Evolutionary conservation across 2,888 invertebrate genomes (phyloP).

Genomic region (Sesia apiformis): DNA sequence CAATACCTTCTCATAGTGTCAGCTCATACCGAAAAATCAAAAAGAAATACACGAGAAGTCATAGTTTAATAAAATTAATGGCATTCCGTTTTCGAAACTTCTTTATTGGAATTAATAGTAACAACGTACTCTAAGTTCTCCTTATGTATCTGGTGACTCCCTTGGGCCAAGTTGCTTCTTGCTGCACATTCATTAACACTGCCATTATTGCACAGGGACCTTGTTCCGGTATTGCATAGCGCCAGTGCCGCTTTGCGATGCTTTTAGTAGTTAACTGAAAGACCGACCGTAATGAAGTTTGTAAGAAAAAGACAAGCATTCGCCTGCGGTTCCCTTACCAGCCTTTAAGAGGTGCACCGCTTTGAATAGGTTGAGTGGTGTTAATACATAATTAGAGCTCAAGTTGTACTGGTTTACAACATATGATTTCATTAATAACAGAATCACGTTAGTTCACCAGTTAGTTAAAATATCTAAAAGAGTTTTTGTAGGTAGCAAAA

Average conservation of each 20-base stretch:
- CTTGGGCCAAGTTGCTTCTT: not conserved
- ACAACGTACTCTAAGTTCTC: not conserved
- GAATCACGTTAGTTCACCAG: no score
- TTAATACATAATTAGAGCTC: not conserved
- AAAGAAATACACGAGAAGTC: no score
- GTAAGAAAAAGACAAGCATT: conserved; percentile 1
- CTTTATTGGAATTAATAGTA: no score
- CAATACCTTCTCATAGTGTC: no score
- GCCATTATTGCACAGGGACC: not conserved
- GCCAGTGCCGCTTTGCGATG: conserved; percentile 5
- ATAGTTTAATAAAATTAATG: no score
- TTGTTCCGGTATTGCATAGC: not conserved
- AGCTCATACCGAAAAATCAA: no score
- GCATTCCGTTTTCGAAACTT: no score
- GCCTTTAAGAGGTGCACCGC: not conserved
- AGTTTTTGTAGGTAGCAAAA: no score
- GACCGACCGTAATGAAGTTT: conserved; percentile 7
- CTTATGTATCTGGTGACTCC: not conserved
- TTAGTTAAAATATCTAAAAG: no score
- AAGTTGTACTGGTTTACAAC: not conserved
- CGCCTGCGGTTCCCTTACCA: not conserved
- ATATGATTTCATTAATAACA: no score
- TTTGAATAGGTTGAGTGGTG: not conserved
- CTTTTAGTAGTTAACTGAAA: conserved; percentile 6
- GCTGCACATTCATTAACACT: not conserved